Conservation (phyloP, 1,140 invertebrate species). For the Fopius arisanus region DNA sequence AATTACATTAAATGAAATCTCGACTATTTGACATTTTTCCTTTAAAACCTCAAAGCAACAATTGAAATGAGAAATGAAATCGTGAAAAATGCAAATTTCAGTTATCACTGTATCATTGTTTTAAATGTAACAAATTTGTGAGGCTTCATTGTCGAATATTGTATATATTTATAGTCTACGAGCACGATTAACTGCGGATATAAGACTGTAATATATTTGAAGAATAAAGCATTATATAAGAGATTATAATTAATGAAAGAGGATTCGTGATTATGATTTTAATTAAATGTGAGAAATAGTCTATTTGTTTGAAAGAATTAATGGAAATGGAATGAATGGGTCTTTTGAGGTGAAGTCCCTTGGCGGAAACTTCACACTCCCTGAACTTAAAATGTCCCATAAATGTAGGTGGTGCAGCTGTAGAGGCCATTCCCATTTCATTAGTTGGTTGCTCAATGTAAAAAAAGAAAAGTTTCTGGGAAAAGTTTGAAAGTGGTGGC, state of each 20-base stretch:
- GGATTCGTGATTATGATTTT: not conserved
- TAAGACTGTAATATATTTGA: slow-evolving; percentile 10
- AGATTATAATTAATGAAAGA: not conserved
- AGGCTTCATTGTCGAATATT: not conserved
- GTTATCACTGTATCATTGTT: too few species aligned
- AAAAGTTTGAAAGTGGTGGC: not conserved
- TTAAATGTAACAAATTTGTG: not conserved
- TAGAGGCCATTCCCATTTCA: slow-evolving; percentile 6
- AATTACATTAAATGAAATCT: too few species aligned
- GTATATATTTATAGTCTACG: slow-evolving; percentile 10
- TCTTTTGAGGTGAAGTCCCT: not conserved
- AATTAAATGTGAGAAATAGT: not conserved
- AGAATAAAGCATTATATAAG: not conserved
- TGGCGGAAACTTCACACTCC: not conserved
- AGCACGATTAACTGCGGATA: slow-evolving; percentile 10
- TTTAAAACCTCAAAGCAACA: too few species aligned
- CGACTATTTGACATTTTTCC: too few species aligned
- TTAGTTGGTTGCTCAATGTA: not conserved
- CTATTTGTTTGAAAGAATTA: not conserved
- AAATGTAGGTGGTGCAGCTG: slow-evolving; percentile 3
- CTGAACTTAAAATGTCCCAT: slow-evolving; percentile 9
- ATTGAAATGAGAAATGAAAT: too few species aligned
- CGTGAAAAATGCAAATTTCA: too few species aligned
- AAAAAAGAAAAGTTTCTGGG: not conserved
- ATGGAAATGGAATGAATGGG: not conserved